phyloP scores from a whole-genome alignment of 2,113 vertebrate genomes.

The Psittacula cyanocephala region DNA sequence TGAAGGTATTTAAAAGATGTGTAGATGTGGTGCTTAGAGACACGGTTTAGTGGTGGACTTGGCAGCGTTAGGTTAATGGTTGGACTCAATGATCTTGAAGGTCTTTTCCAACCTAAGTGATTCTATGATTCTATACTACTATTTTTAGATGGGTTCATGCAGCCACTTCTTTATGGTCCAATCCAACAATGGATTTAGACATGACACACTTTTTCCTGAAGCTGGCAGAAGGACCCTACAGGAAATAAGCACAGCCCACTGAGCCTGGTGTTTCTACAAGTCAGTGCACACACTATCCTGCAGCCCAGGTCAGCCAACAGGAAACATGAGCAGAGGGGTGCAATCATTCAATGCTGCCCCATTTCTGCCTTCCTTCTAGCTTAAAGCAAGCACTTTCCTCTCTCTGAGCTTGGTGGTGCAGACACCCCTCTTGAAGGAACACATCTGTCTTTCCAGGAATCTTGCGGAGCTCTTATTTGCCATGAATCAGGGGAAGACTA shows the following conservation, averaged over 20 bases:
- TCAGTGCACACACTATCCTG: fast-evolving
- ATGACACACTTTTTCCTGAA: background rate
- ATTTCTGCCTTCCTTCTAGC: background rate
- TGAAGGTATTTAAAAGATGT: background rate
- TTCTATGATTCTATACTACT: background rate
- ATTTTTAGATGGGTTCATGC: background rate
- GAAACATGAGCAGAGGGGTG: background rate
- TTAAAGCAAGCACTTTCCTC: background rate
- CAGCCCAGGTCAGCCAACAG: background rate
- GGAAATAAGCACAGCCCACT: background rate
- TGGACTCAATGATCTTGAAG: background rate
- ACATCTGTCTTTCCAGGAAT: background rate
- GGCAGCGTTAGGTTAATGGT: background rate
- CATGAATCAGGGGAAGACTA: fast-evolving
- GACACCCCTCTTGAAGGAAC: background rate
- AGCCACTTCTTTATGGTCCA: background rate
- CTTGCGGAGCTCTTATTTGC: background rate
- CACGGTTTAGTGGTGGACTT: background rate
- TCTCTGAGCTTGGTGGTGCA: background rate
- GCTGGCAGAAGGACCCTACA: background rate
- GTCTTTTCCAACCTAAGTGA: background rate
- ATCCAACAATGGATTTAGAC: background rate
- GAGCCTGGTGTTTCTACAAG: background rate
- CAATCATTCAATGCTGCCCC: background rate
- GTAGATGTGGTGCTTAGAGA: background rate